phyloP scores from a whole-genome alignment of 2,113 vertebrate species.

The Pygoscelis adeliae region DNA sequence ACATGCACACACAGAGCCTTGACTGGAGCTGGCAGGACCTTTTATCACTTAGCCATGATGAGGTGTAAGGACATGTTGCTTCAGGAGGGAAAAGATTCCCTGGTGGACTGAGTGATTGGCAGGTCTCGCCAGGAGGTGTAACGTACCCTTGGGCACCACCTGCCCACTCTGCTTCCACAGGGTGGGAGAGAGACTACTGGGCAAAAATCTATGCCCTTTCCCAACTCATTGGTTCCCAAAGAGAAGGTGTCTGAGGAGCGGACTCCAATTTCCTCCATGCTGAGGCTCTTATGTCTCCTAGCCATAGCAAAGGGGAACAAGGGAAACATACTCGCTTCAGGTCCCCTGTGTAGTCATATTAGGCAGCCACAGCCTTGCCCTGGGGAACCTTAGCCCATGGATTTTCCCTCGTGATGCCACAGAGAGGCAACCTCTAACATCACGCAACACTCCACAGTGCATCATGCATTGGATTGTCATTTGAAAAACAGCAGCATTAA shows the following conservation, averaged over 20 bases:
- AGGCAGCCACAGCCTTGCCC: neutral
- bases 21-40: neutral
- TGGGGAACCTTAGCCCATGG: neutral
- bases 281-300: neutral
- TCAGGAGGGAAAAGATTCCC: neutral
- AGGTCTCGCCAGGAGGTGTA: neutral
- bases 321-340: fast-evolving
- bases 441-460: neutral
- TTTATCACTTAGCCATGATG: neutral
- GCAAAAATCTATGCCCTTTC: neutral
- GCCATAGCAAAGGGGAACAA: neutral
- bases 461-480: neutral
- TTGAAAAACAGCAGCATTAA: neutral
- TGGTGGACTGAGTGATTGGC: neutral
- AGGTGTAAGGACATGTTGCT: neutral
- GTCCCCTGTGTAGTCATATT: neutral
- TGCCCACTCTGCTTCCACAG: neutral
- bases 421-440: neutral
- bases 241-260: neutral
- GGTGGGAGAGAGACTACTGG: neutral
- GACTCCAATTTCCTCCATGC: neutral
- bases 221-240: neutral
- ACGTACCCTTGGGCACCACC: fast-evolving
- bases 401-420: neutral
- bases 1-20: too few relatives aligned